Base-by-base conservation (phyloP, 1,140 invertebrate genomes). In the Sitodiplosis mosellana region DNA sequence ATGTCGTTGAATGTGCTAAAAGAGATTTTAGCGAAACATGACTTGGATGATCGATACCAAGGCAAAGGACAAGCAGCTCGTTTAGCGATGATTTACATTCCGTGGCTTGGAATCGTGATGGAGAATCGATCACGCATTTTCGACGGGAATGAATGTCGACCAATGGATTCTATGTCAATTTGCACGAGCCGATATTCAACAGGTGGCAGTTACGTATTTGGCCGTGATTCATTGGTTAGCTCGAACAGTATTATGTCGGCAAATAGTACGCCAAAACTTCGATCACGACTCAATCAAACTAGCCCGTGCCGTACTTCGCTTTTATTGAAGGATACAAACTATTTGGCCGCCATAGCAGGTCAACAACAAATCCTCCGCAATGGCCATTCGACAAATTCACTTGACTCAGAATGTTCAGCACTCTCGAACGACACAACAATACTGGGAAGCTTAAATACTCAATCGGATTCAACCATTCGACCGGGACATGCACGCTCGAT, bases 11-110 rank as follows among this genome's bases (percentile, higher is more conserved):
- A 67, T 19, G 81, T 87, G 12, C 68, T 96, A 20, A 73, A 88
- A 50, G 85, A 91, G 66, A 63, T 93, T 49, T 68, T 96, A 42
- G 87, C 87, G 1, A 96, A 96, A 65, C 93, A 97, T 66, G 84
- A 93, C 54, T 73, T 90, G 57, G 93, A 97, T 66, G 84, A 89
- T 59, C 69, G 92, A 50, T 96, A 93, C 63, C 75, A 81, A 55
- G 74, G 72, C 52, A 74, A 77, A 53, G 80, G 80, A 42, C 81
- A 87, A 59, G 77, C 93, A 56, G 80, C 80, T 7, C 70, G 91
- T 47, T 87, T 97, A 48, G 84, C 88, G 0, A 73, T 84, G 6
- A 70, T 96, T 33, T 96, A 96, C 60, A 74, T 92, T 38, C 93
- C 93, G 0, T 83, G 90, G 73, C 70, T 96, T 33, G 75, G 79